Conservation (phyloP, 2,888 invertebrate genomes). For the Megastigmus dorsalis region DNA sequence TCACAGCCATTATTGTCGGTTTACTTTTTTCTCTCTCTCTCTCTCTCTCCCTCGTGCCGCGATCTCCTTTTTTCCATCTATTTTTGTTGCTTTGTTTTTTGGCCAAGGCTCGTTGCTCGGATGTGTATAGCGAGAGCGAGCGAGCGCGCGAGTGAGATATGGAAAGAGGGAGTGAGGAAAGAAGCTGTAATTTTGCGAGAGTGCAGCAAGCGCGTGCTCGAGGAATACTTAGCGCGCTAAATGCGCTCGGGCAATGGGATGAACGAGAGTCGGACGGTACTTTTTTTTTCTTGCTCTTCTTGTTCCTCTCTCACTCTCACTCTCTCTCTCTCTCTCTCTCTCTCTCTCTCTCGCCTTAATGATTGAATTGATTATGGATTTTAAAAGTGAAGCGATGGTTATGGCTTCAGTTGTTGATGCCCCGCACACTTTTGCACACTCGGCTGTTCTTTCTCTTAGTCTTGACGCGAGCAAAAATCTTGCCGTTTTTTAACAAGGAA, state of each 20-base stretch:
- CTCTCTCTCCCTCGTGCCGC: not conserved
- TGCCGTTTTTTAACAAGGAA: too few species aligned
- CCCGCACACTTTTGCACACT: too few species aligned
- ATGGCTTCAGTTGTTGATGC: constrained; percentile 20
- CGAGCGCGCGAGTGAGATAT: not conserved
- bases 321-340: too few species aligned
- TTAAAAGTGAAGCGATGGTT: constrained; percentile 17
- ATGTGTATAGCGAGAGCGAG: not conserved
- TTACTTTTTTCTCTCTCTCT: not conserved
- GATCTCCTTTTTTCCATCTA: not conserved
- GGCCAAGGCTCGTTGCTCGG: not conserved
- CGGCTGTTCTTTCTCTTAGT: too few species aligned
- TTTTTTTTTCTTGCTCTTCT: not conserved
- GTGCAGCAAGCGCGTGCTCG: constrained; percentile 22
- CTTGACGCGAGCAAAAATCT: too few species aligned
- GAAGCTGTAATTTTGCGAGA: constrained; percentile 40
- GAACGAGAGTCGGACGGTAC: not conserved
- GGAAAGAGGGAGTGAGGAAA: not conserved
- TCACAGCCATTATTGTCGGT: constrained; percentile 36
- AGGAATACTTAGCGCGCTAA: constrained; percentile 37
- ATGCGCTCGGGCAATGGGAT: constrained; percentile 5
- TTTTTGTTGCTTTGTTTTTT: not conserved
- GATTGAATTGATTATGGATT: constrained; percentile 49
- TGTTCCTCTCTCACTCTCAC: too few species aligned
- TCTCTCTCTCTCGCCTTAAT: constrained; percentile 15